phyloP scores from a whole-genome alignment of 1,140 invertebrate species.

The Acromyrmex charruanus region DNA sequence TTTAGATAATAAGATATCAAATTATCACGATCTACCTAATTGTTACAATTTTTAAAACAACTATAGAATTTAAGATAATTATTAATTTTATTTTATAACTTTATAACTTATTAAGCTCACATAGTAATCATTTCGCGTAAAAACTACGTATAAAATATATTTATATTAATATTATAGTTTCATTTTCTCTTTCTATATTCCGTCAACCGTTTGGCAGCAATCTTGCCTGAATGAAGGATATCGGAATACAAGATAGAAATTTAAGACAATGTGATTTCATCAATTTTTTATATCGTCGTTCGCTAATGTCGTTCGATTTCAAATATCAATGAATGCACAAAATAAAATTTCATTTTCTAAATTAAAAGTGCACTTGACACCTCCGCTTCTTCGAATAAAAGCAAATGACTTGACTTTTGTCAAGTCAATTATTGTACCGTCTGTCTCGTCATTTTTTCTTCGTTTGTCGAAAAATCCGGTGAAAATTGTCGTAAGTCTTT shows the following conservation, averaged over 20 bases:
- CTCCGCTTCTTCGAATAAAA: neutral
- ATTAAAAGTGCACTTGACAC: neutral
- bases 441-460: neutral
- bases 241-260: neutral
- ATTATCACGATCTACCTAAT: neutral
- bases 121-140: neutral
- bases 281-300: neutral
- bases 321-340: neutral
- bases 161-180: neutral
- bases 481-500: neutral
- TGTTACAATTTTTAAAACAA: neutral
- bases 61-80: neutral
- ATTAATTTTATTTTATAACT: neutral
- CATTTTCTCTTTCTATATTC: neutral
- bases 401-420: neutral
- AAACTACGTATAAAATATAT: neutral
- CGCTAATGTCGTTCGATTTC: neutral
- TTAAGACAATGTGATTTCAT: conserved; percentile 2
- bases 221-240: neutral
- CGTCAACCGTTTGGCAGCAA: neutral
- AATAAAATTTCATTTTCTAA: neutral
- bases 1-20: neutral
- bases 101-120: neutral
- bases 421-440: neutral
- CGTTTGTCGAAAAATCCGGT: neutral